Base-by-base conservation (phyloP, 1,140 invertebrate species). In the Melitaea cinxia region DNA sequence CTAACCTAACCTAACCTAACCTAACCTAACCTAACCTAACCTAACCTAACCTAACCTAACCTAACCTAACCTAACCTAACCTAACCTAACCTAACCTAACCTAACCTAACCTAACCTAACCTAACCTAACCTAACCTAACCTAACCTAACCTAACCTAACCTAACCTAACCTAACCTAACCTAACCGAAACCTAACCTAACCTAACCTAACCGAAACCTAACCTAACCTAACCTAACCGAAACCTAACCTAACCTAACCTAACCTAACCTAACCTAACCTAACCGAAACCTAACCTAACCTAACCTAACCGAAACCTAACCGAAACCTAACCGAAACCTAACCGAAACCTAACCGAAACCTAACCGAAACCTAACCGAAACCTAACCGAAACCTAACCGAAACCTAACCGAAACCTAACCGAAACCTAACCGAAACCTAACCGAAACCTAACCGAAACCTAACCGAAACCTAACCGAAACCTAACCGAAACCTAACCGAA, bases 191-290 rank as follows among this genome's bases (percentile, higher is more conserved):
- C 55, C 55, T 57, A 57, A 57, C 37, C 55, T 57, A 57, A 57
- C 55, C 55, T n/a, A n/a, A n/a, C n/a, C n/a, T n/a, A n/a, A n/a
- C n/a, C n/a, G n/a, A n/a, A n/a, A n/a, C n/a, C n/a, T 57, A 57
- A 57, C 55, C 37, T 57, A 57, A 57, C 56, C 56, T 63, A 72
- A 75, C 70, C 73, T 65, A n/a, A n/a, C n/a, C n/a, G n/a, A n/a
- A n/a, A n/a, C n/a, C n/a, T n/a, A n/a, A n/a, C n/a, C n/a, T n/a
- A 73, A 73, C 70, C 70, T 64, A 71, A 76, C 58, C 70, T 62
- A 67, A 72, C 61, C 68, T 61, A 67, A n/a, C n/a, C n/a, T n/a
- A n/a, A n/a, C n/a, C n/a, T n/a, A n/a, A n/a, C n/a, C n/a, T n/a
- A n/a, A n/a, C 70, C 67, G 66, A 58, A 70, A 69, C 70, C 70